These are phyloP conservation scores for Acleris literana DNA, from an alignment of 2,888 invertebrate species.

Conservation along the genomic window DNA sequence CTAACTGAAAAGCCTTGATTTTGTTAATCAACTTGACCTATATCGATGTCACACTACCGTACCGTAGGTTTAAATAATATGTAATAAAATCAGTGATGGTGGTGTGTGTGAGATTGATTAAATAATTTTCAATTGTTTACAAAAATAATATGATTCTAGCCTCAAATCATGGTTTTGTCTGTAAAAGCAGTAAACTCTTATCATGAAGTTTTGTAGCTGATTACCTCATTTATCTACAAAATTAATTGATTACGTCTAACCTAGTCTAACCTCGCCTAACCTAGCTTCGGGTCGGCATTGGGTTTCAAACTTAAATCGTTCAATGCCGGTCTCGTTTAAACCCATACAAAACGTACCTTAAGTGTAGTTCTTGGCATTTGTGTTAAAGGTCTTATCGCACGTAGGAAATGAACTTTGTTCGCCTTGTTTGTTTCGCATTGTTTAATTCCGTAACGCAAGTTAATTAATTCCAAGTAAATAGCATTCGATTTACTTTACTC, in stretches of 20 bases:
- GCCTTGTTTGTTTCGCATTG: not conserved
- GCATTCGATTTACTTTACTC: not conserved
- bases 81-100: no score
- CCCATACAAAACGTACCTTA: no score
- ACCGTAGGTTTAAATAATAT: no score
- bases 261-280: not conserved
- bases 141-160: not conserved
- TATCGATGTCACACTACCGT: no score
- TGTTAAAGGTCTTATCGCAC: constrained; percentile 17
- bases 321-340: no score
- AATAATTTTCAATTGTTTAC: no score
- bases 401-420: constrained; percentile 26
- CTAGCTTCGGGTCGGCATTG: constrained; percentile 5
- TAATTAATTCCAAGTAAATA: not conserved
- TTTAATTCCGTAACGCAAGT: not conserved
- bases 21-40: no score
- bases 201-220: constrained; percentile 17
- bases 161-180: not conserved
- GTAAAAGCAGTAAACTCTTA: not conserved
- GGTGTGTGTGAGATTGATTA: no score
- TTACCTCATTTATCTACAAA: constrained; percentile 25
- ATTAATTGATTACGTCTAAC: constrained; percentile 26
- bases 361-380: no score
- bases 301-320: constrained; percentile 6
- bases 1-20: no score